Percentiles rank a stretch among this genome's conserved stretches.
Conservation (phyloP, 2,888 invertebrate species). For the Apamea epomidion region DNA sequence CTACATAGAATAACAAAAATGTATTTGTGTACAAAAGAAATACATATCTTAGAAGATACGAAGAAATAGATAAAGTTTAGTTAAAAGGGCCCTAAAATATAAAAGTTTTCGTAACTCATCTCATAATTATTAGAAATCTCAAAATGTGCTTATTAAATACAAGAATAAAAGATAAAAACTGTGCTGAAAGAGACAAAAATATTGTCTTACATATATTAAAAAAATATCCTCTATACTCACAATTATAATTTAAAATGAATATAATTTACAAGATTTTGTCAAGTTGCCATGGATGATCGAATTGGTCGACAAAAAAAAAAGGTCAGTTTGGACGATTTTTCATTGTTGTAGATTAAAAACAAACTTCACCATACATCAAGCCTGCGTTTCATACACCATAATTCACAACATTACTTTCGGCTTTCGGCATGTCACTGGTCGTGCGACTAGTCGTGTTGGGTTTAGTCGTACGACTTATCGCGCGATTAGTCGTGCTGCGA, state of each 20-base stretch:
- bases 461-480: conserved; percentile 8
- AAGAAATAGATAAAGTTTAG: too few relatives aligned
- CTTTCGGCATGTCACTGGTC: conserved; percentile 12
- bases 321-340: conserved; percentile 2
- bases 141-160: conserved; percentile 22
- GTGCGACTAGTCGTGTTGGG: conserved; percentile 15
- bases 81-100: neutral
- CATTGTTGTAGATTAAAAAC: conserved; percentile 7
- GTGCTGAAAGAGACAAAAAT: conserved; percentile 25
- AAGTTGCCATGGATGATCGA: neutral
- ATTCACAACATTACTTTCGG: neutral
- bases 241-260: conserved; percentile 29
- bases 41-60: neutral
- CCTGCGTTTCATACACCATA: neutral
- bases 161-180: conserved; percentile 36
- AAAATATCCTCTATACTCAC: conserved; percentile 9
- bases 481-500: neutral
- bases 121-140: conserved; percentile 3
- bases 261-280: conserved; percentile 32
- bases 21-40: neutral
- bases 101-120: neutral
- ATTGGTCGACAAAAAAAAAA: neutral
- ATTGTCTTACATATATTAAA: conserved; percentile 21
- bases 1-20: neutral
- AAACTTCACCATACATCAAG: conserved; percentile 17